Base-by-base conservation (phyloP, 2,113 vertebrate species). In the Poicephalus meyeri region DNA sequence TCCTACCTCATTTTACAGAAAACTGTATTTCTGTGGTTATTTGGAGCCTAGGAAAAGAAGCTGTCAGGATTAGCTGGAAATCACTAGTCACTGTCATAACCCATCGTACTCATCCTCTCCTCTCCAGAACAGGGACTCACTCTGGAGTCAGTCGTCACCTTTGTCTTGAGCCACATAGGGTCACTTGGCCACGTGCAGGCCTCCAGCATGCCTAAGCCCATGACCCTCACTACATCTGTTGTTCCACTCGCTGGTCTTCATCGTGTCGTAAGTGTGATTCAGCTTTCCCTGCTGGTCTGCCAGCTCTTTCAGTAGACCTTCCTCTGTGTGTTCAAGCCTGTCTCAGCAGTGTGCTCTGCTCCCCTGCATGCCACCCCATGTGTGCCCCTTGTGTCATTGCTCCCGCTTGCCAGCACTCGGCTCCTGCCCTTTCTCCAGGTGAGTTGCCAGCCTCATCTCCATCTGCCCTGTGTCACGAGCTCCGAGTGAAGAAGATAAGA, bases 171-270 rank as follows among this genome's bases (percentile, higher is more conserved):
- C 82, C 88, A 13, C 60, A 0, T 24, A 71, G 80, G 90, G 91
- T 86, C 80, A 1, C 83, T 85, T 52, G 93, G 77, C 88, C 92
- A 60, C 4, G 8, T 39, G 82, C 92, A 92, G 80, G 47, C 58
- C 73, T 94, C 61, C 93, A 91, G 95, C 92, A 92, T 97, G 95
- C 76, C 94, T 81, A 86, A 93, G 88, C 70, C 61, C 91, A 63
- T 96, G 93, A 89, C 92, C 88, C 92, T 94, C 95, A 72, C 92
- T 95, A 26, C 92, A 92, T 92, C 86, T 95, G 91, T 88, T 83
- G 74, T 88, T 92, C 96, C 88, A 83, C 94, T 91, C 90, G 74
- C 93, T 93, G 96, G 91, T 93, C 95, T 97, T 91, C 95, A 92
- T 93, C 42, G 0, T 76, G 88, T 96, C 7, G 76, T 96, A 94